Evolutionary conservation across 2,113 vertebrate species (phyloP).

Genomic region (Henicopernis longicauda): DNA sequence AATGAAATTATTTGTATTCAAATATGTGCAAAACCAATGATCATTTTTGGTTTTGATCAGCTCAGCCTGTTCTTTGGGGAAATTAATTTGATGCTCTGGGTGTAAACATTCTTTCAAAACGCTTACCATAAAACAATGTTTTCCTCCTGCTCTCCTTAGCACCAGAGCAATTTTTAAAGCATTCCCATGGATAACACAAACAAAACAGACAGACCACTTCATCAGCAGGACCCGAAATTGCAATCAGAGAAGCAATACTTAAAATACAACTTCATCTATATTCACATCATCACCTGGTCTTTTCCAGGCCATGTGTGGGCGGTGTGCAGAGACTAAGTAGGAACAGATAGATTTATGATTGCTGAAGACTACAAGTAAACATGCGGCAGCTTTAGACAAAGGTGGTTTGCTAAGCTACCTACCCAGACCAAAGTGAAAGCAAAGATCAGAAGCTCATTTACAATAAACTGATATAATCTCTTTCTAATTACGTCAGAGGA

Average conservation of each 20-base stretch:
- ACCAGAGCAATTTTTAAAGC: constrained; percentile 50
- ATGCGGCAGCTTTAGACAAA: not conserved
- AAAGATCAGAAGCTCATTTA: not conserved
- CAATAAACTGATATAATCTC: not conserved
- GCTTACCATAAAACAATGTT: not conserved
- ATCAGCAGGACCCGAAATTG: not conserved
- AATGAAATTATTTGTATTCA: constrained; percentile 55
- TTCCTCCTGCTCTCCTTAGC: constrained; percentile 13
- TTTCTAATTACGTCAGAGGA: not conserved
- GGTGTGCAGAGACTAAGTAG: not conserved
- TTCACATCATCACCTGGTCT: not conserved
- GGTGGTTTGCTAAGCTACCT: not conserved
- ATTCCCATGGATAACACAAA: not conserved
- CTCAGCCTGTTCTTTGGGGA: constrained; percentile 38
- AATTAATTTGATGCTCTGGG: constrained; percentile 38
- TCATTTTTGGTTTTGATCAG: constrained; percentile 41
- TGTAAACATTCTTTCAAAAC: constrained; percentile 27
- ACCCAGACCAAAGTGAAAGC: not conserved
- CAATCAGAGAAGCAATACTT: constrained; percentile 13
- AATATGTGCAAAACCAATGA: constrained; percentile 20
- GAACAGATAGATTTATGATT: not conserved
- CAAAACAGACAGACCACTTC: constrained; percentile 18
- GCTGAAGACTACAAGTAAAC: not conserved
- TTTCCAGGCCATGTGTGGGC: not conserved
- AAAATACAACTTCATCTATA: not conserved